Conservation (phyloP, 2,888 invertebrate genomes). For the Taphrorychus bicolor region DNA sequence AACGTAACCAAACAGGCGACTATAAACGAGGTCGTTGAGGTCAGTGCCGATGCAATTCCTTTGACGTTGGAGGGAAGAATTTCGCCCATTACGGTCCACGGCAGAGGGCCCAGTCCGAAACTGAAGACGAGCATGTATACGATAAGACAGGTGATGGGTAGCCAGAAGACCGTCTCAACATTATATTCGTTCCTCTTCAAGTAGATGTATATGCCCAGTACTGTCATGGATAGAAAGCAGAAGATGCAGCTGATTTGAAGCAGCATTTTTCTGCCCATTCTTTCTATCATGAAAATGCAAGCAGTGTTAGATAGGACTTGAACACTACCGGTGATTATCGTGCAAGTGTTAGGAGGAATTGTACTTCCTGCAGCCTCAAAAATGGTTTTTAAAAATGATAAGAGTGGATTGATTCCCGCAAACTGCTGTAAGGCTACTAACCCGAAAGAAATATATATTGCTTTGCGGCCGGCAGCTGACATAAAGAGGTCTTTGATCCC, state of each 20-base stretch:
- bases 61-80: constrained; percentile 73
- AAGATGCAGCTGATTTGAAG: constrained; percentile 32
- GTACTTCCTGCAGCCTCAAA: constrained; percentile 68
- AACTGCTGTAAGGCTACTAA: constrained; percentile 45
- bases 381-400: constrained; percentile 59
- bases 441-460: constrained; percentile 38
- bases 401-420: constrained; percentile 43
- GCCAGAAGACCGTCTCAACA: constrained; percentile 44
- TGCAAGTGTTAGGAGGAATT: constrained; percentile 33
- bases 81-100: constrained; percentile 71
- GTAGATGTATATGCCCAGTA: constrained; percentile 69
- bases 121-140: constrained; percentile 76
- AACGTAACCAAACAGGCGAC: constrained; percentile 79
- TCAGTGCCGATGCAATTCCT: constrained; percentile 66
- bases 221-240: constrained; percentile 68
- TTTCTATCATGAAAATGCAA: constrained; percentile 36
- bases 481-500: constrained; percentile 66
- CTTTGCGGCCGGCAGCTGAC: constrained; percentile 71
- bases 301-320: constrained; percentile 36
- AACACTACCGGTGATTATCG: constrained; percentile 35
- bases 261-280: constrained; percentile 32
- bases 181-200: constrained; percentile 58
- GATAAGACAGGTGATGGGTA: constrained; percentile 60
- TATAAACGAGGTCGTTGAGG: constrained; percentile 78
- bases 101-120: constrained; percentile 72